phyloP scores from a whole-genome alignment of 2,113 vertebrate species.

The Platysternon megacephalum region DNA sequence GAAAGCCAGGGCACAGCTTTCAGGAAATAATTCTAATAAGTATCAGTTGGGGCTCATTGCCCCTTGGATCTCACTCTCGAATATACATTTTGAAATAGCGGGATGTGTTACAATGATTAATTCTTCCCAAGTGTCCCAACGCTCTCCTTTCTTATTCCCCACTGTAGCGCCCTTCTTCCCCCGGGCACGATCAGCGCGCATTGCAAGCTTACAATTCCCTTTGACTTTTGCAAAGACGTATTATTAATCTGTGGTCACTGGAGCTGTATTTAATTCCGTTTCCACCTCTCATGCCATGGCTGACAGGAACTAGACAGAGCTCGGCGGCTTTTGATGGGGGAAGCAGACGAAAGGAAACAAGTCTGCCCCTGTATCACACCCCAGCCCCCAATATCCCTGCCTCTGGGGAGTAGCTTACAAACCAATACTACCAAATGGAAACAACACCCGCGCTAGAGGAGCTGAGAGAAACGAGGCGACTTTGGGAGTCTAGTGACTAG shows the following conservation, averaged over 20 bases:
- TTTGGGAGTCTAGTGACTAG: not conserved
- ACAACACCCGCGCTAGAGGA: not conserved
- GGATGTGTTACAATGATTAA: not conserved
- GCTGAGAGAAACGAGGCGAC: not conserved
- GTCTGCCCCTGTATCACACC: no score
- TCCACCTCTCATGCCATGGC: not conserved
- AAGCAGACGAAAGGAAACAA: not conserved
- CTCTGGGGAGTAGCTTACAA: not conserved
- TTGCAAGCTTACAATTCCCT: not conserved
- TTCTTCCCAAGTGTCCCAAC: not conserved
- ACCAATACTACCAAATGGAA: not conserved
- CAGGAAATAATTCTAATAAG: not conserved
- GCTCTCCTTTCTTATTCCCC: no score
- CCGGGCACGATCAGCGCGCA: not conserved
- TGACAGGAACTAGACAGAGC: not conserved
- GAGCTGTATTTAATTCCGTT: not conserved
- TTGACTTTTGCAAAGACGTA: not conserved
- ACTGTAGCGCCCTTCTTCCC: no score
- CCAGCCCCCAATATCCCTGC: no score
- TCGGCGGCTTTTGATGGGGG: not conserved
- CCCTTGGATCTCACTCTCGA: not conserved
- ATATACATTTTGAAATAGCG: not conserved
- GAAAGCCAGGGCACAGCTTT: not conserved
- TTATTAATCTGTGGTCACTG: not conserved
- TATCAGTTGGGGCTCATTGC: not conserved